A percentile compares a stretch with the other conserved stretches of the same genome.
phyloP scores from a whole-genome alignment of 2,113 vertebrate genomes.

The Tichodroma muraria region DNA sequence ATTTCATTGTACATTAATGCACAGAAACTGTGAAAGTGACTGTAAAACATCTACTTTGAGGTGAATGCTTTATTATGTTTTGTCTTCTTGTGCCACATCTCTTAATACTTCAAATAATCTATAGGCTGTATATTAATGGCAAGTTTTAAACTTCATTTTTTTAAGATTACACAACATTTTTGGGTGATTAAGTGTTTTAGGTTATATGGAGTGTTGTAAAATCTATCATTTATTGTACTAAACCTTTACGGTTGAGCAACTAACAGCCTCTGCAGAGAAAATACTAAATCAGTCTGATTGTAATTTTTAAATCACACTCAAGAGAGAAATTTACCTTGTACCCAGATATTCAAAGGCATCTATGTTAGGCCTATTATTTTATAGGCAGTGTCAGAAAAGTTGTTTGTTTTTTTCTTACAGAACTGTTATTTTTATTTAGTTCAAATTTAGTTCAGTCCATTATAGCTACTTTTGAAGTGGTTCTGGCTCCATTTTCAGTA shows the following conservation, averaged over 20 bases:
- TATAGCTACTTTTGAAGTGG: not conserved
- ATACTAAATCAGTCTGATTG: not conserved
- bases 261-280: constrained; percentile 47
- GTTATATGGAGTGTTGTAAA: constrained; percentile 66
- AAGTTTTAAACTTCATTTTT: constrained; percentile 61
- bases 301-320: constrained; percentile 11
- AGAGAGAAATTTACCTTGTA: constrained; percentile 30
- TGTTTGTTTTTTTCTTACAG: not conserved
- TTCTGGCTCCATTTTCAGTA: not conserved
- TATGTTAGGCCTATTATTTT: constrained; percentile 12
- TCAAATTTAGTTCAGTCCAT: not conserved
- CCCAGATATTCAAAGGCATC: constrained; percentile 7
- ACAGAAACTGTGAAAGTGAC: not conserved
- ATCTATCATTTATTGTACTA: constrained; percentile 61
- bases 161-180: constrained; percentile 58
- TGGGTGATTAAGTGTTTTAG: constrained; percentile 59
- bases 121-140: constrained; percentile 61
- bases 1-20: constrained; percentile 10
- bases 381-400: not conserved
- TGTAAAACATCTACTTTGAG: constrained; percentile 1
- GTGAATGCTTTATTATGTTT: not conserved
- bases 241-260: constrained; percentile 59
- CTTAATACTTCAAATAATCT: constrained; percentile 57
- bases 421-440: constrained; percentile 2
- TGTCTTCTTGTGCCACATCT: constrained; percentile 9